phyloP scores from a whole-genome alignment of 2,797 vertebrate species.

The Heliangelus exortis region DNA sequence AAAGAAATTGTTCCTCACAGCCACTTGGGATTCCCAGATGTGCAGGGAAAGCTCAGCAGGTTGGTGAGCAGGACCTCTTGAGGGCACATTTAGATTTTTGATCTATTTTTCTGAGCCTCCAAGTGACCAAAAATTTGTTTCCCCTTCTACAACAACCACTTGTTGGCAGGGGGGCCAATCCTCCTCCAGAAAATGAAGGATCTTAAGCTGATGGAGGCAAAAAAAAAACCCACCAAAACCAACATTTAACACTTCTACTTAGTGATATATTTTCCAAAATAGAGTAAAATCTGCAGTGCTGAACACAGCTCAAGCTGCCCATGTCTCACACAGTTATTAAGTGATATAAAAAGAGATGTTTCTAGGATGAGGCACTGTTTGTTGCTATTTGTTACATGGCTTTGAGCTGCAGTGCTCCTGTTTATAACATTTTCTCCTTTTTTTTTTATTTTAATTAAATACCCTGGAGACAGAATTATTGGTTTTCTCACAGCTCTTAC shows the following conservation, averaged over 20 bases:
- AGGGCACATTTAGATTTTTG: neutral
- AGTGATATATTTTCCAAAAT: neutral
- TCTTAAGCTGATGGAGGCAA: neutral
- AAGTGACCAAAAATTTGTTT: fast-evolving
- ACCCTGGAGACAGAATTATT: neutral
- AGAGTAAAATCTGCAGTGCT: neutral
- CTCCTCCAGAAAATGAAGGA: neutral
- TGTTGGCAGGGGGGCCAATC: neutral
- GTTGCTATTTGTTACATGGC: neutral
- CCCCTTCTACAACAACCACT: neutral
- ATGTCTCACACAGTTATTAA: neutral
- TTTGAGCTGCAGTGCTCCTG: neutral
- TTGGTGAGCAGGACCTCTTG: neutral
- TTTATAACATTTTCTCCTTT: neutral
- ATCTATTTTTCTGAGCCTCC: neutral
- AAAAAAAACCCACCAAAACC: neutral
- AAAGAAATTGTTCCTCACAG: no score
- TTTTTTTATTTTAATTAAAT: neutral
- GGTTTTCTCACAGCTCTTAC: neutral
- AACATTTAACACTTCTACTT: neutral
- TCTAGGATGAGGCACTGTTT: neutral
- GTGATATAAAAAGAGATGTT: neutral
- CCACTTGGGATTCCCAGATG: no score
- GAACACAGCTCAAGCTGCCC: slow-evolving; percentile 4
- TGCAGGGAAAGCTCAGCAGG: no score